Evolutionary conservation across 2,113 vertebrate genomes (phyloP).

Genomic region (Campylorhamphus procurvoides): DNA sequence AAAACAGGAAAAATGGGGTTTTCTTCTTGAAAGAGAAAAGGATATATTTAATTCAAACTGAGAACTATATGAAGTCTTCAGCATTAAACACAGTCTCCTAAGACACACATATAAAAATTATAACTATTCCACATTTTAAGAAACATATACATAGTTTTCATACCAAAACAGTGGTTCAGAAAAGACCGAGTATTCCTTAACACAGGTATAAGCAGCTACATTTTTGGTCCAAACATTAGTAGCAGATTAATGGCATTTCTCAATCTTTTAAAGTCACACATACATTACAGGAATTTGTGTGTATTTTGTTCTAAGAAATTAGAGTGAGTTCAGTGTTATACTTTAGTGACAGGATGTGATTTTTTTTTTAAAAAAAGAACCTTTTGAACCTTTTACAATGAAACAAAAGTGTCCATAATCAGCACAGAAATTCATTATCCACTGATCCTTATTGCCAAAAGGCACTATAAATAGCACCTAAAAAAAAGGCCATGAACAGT

Average conservation of each 20-base stretch:
- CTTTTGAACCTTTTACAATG: not conserved
- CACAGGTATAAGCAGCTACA: not conserved
- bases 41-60: not conserved
- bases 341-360: not conserved
- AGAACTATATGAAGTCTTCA: not conserved
- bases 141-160: not conserved
- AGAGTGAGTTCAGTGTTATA: not conserved
- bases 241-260: not conserved
- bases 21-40: slow-evolving; percentile 14
- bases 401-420: slow-evolving; percentile 19
- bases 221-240: not conserved
- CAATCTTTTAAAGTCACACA: not conserved
- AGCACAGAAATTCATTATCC: slow-evolving; percentile 15
- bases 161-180: not conserved
- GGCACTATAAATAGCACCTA: not conserved
- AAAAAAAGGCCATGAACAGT: slow-evolving; percentile 19
- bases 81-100: not conserved
- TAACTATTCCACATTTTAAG: not conserved
- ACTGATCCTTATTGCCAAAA: slow-evolving; percentile 34
- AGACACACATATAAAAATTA: slow-evolving; percentile 6
- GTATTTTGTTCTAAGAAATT: not conserved
- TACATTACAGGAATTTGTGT: not conserved
- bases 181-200: not conserved
- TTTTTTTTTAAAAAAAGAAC: not conserved
- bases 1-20: not conserved